Base-by-base conservation (phyloP, 2,888 invertebrate species). In the Unio pictorum region DNA sequence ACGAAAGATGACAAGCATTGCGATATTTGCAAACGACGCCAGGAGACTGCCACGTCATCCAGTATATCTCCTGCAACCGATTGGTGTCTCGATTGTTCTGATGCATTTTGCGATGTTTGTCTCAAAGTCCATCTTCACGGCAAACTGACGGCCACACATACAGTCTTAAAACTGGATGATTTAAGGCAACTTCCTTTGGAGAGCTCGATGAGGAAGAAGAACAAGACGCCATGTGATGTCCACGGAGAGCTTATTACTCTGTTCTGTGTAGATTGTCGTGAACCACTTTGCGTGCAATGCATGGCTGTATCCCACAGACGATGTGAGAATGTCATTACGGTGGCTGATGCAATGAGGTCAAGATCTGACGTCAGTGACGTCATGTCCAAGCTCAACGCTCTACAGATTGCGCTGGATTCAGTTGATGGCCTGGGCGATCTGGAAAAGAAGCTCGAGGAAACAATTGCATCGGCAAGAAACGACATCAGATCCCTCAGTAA, bases 21-120 rank as follows among this genome's bases (percentile, higher is more conserved):
- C 72, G 85, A 84, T 65, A 75, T 82, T 30, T 85, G 85, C 71
- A 63, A 72, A 5, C 62, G 82, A 34, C 61, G 74, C 11, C 80
- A 80, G 8, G 81, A 79, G 67, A 72, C 68, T 4, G 67, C 71
- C 1, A 30, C 68, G 0, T 45, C 45, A 45, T 45, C 45, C 45
- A 45, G 3, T 45, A 45, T 45, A 45, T 45, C 45, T 45, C 55
- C 57, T 23, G 86, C 86, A 1, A 70, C 73, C 18, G 72, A 80
- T 66, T 85, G 84, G 84, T 86, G 86, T 70, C 79, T 78, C 72
- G 84, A 86, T 61, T 86, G 86, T 58, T 78, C 75, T 63, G 84
- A 86, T 45, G 81, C 84, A 7, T 45, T 84, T 18, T 86, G 86
- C 69, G 81, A 80, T 17, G 58, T 72, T 1, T 86, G 86, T 67